Evolutionary conservation across 2,113 vertebrate genomes (phyloP).

Genomic region (Varanus salvator): DNA sequence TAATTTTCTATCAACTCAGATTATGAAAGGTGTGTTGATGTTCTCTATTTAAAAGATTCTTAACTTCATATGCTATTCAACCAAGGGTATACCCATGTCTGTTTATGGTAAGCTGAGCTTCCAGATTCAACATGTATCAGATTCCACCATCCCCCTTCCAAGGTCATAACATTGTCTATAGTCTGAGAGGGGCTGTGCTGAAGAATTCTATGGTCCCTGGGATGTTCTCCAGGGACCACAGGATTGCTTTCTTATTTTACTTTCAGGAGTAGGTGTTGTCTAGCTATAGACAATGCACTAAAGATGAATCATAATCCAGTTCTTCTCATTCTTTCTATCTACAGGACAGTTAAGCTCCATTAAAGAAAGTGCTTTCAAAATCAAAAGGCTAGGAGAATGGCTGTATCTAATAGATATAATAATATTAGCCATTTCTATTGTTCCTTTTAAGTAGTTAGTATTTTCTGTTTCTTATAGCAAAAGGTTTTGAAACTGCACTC

Average conservation of each 20-base stretch:
- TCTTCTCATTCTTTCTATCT: neutral
- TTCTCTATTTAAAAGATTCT: neutral
- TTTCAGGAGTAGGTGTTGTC: neutral
- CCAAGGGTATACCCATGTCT: no score
- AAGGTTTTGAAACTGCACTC: neutral
- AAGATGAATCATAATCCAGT: neutral
- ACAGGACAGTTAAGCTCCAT: neutral
- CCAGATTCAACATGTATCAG: no score
- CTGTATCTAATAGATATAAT: neutral
- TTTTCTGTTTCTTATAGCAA: neutral
- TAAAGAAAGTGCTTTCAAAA: neutral
- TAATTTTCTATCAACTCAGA: conserved; percentile 27
- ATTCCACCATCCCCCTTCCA: no score
- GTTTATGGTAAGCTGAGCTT: no score
- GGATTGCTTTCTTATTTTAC: neutral
- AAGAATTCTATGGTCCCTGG: no score
- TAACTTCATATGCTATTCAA: neutral
- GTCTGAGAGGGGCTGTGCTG: no score
- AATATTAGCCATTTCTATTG: neutral
- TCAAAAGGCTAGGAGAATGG: neutral
- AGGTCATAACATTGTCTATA: no score
- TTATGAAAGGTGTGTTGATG: conserved; percentile 22
- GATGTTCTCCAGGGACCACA: no score
- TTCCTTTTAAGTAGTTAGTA: neutral
- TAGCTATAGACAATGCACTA: neutral